Percentiles rank a stretch among this genome's conserved stretches.
Evolutionary conservation across 2,113 vertebrate species (phyloP).

Genomic region (Epinephelus cyanopodus): DNA sequence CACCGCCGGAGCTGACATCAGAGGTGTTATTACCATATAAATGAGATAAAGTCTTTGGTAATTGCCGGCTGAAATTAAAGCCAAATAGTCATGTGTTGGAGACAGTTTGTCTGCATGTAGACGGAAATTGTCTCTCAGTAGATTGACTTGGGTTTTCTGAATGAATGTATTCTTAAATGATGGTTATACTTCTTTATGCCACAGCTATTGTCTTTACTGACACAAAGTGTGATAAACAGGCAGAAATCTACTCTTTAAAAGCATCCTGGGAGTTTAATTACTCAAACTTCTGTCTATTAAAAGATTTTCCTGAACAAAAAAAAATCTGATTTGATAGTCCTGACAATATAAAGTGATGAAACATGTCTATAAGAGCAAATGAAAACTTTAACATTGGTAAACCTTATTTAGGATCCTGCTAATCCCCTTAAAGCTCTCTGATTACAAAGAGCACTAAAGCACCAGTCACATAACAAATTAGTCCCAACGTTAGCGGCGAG

Average conservation of each 20-base stretch:
- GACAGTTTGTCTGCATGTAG: constrained; percentile 44
- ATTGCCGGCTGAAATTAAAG: constrained; percentile 82
- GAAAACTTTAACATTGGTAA: constrained; percentile 27
- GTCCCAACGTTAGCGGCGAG: constrained; percentile 34
- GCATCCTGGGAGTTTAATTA: background rate
- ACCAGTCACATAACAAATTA: constrained; percentile 51
- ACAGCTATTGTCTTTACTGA: background rate
- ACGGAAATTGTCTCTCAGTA: constrained; percentile 44
- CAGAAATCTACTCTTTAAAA: constrained; percentile 1
- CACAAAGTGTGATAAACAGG: background rate
- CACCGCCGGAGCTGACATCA: constrained; percentile 62
- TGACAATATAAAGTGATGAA: background rate
- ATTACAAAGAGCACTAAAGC: constrained; percentile 53
- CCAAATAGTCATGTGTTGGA: constrained; percentile 46
- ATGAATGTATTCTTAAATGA: background rate
- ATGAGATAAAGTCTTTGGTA: constrained; percentile 83
- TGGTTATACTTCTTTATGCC: background rate
- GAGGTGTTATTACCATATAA: constrained; percentile 86
- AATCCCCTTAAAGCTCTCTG: constrained; percentile 51
- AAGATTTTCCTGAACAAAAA: constrained; percentile 25
- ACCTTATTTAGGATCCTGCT: constrained; percentile 31
- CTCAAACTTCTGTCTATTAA: background rate
- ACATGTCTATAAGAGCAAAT: constrained; percentile 16
- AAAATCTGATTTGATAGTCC: background rate
- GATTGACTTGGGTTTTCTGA: constrained; percentile 19